Conservation (phyloP, 2,888 invertebrate species). For the Tipula unca region DNA sequence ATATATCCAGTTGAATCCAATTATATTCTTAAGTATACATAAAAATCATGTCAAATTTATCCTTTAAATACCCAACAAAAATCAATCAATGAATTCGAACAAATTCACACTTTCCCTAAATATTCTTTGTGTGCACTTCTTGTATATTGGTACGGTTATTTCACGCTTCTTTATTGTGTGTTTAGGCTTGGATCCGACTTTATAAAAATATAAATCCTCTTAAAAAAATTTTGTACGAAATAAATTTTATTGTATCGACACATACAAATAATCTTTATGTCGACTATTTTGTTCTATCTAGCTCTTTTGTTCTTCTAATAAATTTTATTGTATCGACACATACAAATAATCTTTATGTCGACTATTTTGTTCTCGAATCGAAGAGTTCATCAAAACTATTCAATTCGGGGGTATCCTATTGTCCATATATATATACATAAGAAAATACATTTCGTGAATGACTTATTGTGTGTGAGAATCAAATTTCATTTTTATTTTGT, state of each 20-base stretch:
- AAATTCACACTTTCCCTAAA: neutral
- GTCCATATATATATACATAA: neutral
- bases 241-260: neutral
- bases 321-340: neutral
- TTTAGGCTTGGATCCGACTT: neutral
- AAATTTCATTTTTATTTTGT: neutral
- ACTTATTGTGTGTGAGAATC: neutral
- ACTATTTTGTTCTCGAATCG: neutral
- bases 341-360: no score
- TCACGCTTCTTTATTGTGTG: neutral
- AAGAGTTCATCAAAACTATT: conserved; percentile 14
- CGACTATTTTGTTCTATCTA: no score
- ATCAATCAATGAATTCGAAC: neutral
- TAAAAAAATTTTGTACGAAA: neutral
- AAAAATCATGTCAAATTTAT: no score
- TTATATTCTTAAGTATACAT: no score
- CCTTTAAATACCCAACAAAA: neutral
- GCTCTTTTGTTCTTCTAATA: no score
- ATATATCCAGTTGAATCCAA: no score
- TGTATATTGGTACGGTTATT: neutral
- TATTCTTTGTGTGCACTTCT: neutral
- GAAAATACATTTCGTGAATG: neutral
- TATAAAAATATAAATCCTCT: neutral
- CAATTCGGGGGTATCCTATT: neutral
- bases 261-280: no score